Conservation (phyloP, 2,797 vertebrate species). For the Squalus acanthias region DNA sequence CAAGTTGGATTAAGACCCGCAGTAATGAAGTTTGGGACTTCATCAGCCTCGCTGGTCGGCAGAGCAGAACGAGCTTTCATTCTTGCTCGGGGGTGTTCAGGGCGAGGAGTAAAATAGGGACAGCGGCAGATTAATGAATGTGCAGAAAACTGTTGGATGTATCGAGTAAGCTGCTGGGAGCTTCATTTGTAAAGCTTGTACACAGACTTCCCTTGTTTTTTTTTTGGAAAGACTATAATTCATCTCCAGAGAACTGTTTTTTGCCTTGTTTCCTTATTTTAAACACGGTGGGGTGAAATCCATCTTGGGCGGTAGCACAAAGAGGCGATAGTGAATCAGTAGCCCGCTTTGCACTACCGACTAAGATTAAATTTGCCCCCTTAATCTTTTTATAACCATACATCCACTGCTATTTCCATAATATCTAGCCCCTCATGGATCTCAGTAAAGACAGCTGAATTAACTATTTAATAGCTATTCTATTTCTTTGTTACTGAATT, state of each 20-base stretch:
- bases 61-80: slow-evolving; percentile 5
- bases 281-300: not conserved
- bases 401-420: not conserved
- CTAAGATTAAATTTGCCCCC: not conserved
- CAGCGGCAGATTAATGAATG: not conserved
- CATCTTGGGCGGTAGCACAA: not conserved
- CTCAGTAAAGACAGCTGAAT: not conserved
- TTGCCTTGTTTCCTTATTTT: slow-evolving; percentile 14
- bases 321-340: not conserved
- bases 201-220: not conserved
- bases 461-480: not conserved
- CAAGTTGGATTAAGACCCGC: not conserved
- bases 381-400: not conserved
- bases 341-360: not conserved
- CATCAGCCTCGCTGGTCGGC: not conserved
- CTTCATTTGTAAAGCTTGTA: not conserved
- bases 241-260: not conserved
- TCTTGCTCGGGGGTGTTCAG: not conserved
- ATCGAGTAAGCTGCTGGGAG: not conserved
- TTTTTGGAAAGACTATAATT: not conserved
- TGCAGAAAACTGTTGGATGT: not conserved
- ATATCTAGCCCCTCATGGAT: not conserved
- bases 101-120: not conserved
- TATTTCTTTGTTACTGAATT: not conserved
- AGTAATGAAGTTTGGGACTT: not conserved